Base-by-base conservation (phyloP, 2,888 invertebrate genomes). In the Caenorhabditis imperialis region DNA sequence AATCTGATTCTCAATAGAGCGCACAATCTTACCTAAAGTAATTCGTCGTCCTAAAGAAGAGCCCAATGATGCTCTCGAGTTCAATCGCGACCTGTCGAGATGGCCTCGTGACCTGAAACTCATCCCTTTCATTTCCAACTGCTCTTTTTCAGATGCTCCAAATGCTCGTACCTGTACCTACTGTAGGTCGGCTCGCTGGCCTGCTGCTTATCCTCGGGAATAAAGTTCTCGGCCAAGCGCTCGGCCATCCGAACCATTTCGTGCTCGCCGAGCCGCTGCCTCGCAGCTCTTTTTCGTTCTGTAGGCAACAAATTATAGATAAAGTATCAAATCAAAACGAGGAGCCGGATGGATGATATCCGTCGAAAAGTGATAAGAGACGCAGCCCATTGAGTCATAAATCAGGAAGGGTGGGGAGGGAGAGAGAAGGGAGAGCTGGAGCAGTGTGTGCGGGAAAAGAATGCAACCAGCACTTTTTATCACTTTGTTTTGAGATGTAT, bases 221-320 rank as follows among this genome's bases (percentile, higher is more conserved):
- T 70, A 38, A 75, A 75, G 54, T 75, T 75, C 42, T 69, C 75
- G 42, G 75, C 75, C 25, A 75, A 57, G 50, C 70, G 48, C 33
- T 58, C 75, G 30, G 75, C 75, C 75, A 75, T 75, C 16, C 75
- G 75, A 23, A 75, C 75, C 75, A 75, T 75, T 44, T 55, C 57
- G 47, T 57, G 58, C 27, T 50, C 54, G 47, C 38, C 38, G 38
- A 44, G 25, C 50, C 30, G 35, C 18, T 30, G 45, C 48, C 60
- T 51, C 51, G 51, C 51, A 50, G 69, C 51, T 67, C 54, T 45
- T 35, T 65, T 48, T 65, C 63, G 63, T 54, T 54, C 23, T 54
- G 38, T 30, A 54, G 42, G 50, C 55, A 65, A 65, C 55, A 65
- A 65, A 65, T 55, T 65, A 65, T 30, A 10, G 10, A 30, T 7